Evolutionary conservation across 2,113 vertebrate genomes (phyloP).

Genomic region (Peromyscus polionotus): DNA sequence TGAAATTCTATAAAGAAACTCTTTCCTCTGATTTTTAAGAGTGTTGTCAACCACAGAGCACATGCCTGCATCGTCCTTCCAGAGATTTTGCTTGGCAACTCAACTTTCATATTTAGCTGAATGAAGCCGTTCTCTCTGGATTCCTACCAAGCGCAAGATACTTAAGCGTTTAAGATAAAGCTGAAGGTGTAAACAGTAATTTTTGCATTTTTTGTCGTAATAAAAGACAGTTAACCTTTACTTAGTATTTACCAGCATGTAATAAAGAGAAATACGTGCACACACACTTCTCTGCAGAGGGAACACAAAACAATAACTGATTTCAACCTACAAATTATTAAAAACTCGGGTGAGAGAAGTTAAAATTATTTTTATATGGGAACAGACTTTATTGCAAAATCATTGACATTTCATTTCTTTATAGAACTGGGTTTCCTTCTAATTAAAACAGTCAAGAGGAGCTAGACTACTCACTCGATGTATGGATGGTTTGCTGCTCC

Average conservation of each 20-base stretch:
- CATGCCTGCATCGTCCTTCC: not conserved
- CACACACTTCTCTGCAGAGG: constrained; percentile 10
- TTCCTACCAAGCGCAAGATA: not conserved
- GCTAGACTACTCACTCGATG: constrained; percentile 23
- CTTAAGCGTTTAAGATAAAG: constrained; percentile 16
- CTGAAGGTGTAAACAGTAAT: constrained; percentile 37
- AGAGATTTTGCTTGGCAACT: constrained; percentile 14
- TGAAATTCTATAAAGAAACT: not conserved
- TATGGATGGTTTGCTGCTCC: not conserved
- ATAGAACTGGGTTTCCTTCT: constrained; percentile 38
- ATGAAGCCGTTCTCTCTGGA: constrained; percentile 15
- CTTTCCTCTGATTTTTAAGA: not conserved
- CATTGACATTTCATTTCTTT: constrained; percentile 56
- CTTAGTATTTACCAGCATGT: constrained; percentile 1
- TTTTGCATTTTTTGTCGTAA: constrained; percentile 54
- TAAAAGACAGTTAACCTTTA: constrained; percentile 64
- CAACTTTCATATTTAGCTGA: constrained; percentile 44
- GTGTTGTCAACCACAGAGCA: not conserved
- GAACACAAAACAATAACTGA: constrained; percentile 52
- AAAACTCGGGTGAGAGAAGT: constrained; percentile 51
- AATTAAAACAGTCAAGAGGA: constrained; percentile 67
- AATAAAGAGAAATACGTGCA: constrained; percentile 5
- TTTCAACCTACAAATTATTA: constrained; percentile 58
- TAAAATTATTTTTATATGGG: constrained; percentile 49
- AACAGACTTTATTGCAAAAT: constrained; percentile 40